phyloP scores from a whole-genome alignment of 2,797 vertebrate species.

The Cirrhinus mrigala region DNA sequence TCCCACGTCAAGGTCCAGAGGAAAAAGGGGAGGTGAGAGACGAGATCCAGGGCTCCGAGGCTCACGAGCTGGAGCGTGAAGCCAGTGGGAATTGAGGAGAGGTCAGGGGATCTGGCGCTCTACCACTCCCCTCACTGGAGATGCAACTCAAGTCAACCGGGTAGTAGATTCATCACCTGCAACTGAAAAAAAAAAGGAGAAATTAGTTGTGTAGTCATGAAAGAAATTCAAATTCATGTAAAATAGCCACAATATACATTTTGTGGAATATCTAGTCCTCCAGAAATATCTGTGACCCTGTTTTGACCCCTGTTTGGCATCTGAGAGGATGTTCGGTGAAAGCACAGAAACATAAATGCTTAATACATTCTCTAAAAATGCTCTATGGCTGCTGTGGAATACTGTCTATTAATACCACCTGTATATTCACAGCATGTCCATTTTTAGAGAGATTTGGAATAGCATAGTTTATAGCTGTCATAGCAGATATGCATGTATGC shows the following conservation, averaged over 20 bases:
- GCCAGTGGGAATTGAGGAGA: background rate
- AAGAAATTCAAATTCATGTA: background rate
- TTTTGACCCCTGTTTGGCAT: conserved; percentile 19
- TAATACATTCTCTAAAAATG: conserved; percentile 23
- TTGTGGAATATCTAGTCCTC: background rate
- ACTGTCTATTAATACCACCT: background rate
- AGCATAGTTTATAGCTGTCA: conserved; percentile 8
- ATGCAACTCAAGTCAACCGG: conserved; percentile 56
- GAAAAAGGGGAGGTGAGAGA: conserved; percentile 43
- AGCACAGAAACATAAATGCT: conserved; percentile 7
- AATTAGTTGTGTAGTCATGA: background rate
- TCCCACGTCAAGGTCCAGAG: conserved; percentile 73
- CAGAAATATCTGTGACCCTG: background rate
- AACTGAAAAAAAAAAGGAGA: conserved; percentile 20
- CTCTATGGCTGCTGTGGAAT: background rate
- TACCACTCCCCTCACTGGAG: conserved; percentile 9
- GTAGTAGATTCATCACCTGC: conserved; percentile 73
- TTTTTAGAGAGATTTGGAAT: conserved; percentile 16
- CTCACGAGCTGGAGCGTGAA: conserved; percentile 30
- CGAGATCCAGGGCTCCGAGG: conserved; percentile 42
- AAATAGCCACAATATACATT: background rate
- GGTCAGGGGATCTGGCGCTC: conserved; percentile 25
- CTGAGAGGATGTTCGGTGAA: background rate
- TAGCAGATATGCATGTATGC: background rate
- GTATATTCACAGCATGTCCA: conserved; percentile 2